These are phyloP conservation scores for Dendrocopos noguchii DNA, from an alignment of 2,113 vertebrate species.

Conservation along the genomic window DNA sequence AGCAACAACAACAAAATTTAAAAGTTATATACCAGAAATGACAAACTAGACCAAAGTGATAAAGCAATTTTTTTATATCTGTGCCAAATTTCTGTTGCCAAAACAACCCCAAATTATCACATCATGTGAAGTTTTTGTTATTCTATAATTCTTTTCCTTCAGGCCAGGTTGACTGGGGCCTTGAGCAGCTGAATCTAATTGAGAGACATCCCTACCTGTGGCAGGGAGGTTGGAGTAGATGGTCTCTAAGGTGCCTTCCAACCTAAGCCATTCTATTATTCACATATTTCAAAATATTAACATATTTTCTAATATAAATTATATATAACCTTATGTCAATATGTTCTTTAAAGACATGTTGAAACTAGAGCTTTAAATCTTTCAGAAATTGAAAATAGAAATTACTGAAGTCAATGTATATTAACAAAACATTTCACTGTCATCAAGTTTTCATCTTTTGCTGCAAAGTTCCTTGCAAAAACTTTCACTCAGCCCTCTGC, in stretches of 20 bases:
- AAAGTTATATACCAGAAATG: background rate
- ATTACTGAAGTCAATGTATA: background rate
- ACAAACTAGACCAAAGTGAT: background rate
- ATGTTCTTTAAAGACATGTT: background rate
- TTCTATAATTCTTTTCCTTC: background rate
- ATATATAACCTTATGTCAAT: fast-evolving
- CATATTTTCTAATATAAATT: background rate
- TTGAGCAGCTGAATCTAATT: too few species aligned
- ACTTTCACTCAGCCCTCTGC: background rate
- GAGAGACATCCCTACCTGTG: too few species aligned
- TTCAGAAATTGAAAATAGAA: background rate
- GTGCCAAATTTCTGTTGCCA: background rate
- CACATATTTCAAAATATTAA: background rate
- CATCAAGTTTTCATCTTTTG: background rate
- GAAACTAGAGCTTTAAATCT: background rate
- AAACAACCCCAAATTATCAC: background rate
- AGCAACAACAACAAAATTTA: too few species aligned
- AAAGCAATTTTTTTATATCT: background rate
- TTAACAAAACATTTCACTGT: background rate
- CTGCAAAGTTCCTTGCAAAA: background rate
- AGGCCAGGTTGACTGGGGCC: too few species aligned
- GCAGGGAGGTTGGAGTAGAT: too few species aligned
- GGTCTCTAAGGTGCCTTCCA: too few species aligned
- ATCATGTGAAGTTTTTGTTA: background rate
- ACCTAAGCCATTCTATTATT: too few species aligned